Evolutionary conservation across 2,888 invertebrate genomes (phyloP).

Genomic region (Drosophila siamana): DNA sequence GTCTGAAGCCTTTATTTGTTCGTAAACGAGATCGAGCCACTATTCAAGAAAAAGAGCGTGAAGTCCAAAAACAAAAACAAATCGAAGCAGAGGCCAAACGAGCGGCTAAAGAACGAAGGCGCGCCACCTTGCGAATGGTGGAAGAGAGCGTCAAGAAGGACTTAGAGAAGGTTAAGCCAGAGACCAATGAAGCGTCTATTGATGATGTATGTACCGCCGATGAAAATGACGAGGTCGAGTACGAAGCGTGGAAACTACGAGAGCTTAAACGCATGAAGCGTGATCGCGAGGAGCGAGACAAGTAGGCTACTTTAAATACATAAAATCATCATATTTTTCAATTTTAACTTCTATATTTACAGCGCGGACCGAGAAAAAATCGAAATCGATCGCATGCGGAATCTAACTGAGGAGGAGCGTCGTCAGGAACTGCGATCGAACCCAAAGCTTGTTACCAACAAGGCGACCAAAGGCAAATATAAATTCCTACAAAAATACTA

Average conservation of each 20-base stretch:
- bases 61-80: conserved; percentile 93
- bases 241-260: conserved; percentile 98
- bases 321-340: background rate
- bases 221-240: conserved; percentile 98
- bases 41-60: conserved; percentile 96
- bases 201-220: conserved; percentile 96
- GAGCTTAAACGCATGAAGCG: conserved; percentile 98
- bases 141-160: conserved; percentile 96
- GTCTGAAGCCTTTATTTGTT: conserved; percentile 97
- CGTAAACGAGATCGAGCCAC: conserved; percentile 97
- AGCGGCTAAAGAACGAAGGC: conserved; percentile 94
- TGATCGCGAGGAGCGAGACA: conserved; percentile 97
- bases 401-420: conserved; percentile 98
- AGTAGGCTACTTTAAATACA: conserved; percentile 87
- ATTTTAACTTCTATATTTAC: conserved; percentile 70
- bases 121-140: conserved; percentile 95
- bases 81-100: conserved; percentile 93
- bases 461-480: conserved; percentile 98
- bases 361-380: conserved; percentile 94
- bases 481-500: conserved; percentile 99
- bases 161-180: conserved; percentile 88
- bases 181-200: conserved; percentile 91
- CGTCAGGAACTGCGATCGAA: conserved; percentile 94
- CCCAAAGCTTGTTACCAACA: conserved; percentile 97
- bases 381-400: conserved; percentile 95